Percentiles rank a stretch among this genome's conserved stretches.
Evolutionary conservation across 2,888 invertebrate genomes (phyloP).

Genomic region (Diogma glabrata): DNA sequence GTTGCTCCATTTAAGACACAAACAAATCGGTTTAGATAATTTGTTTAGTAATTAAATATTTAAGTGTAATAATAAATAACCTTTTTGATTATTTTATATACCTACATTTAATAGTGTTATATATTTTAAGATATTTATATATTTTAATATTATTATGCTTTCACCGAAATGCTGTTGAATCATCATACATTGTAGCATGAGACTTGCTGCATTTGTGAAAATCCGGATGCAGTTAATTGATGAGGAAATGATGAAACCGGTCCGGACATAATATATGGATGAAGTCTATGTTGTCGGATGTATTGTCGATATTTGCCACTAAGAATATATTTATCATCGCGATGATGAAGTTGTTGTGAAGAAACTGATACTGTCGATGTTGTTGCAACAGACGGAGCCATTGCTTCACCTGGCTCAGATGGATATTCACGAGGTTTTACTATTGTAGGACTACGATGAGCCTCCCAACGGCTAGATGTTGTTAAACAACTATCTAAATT

Average conservation of each 20-base stretch:
- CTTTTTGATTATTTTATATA: no score
- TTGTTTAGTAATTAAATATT: no score
- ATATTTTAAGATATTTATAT: no score
- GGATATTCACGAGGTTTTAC: slow-evolving; percentile 39
- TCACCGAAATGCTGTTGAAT: slow-evolving; percentile 11
- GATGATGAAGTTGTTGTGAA: neutral
- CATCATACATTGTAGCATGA: slow-evolving; percentile 50
- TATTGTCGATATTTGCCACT: slow-evolving; percentile 47
- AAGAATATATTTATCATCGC: slow-evolving; percentile 26
- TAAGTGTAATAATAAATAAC: no score
- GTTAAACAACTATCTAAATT: slow-evolving; percentile 11
- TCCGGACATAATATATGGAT: slow-evolving; percentile 42
- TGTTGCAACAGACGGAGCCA: slow-evolving; percentile 10
- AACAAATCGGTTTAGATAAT: no score
- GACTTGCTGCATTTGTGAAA: slow-evolving; percentile 46
- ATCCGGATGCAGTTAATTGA: slow-evolving; percentile 32
- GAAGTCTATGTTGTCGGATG: slow-evolving; percentile 44
- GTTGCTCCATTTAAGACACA: no score
- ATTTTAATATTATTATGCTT: no score
- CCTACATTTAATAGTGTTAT: no score
- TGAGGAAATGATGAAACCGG: slow-evolving; percentile 41
- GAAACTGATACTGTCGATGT: slow-evolving; percentile 4
- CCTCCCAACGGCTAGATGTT: slow-evolving; percentile 20
- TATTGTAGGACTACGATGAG: slow-evolving; percentile 37
- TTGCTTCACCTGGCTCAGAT: slow-evolving; percentile 33